Base-by-base conservation (phyloP, 2,113 vertebrate genomes). In the Oncorhynchus masou region DNA sequence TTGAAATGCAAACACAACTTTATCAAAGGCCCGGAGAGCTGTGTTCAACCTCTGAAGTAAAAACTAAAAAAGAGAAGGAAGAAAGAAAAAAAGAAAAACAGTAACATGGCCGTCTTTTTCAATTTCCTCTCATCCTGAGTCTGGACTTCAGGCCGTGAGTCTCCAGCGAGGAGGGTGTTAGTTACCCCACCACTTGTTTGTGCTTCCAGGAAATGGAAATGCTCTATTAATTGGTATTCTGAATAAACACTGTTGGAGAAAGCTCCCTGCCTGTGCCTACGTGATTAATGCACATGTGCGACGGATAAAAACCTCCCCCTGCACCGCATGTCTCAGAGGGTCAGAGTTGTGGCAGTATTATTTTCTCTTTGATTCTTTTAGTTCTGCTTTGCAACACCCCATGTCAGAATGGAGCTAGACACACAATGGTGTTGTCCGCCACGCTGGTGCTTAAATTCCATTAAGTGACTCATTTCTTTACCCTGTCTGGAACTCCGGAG, bases 401-500 rank as follows among this genome's bases (percentile, higher is more conserved):
- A 76, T 84, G 83, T 88, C 86, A 85, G 68, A 84, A 78, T 48
- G 75, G 76, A 76, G 74, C 83, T 79, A 75, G 81, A 83, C 77
- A 84, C 74, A 78, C 77, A 80, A 73, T 79, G 71, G 71, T 15
- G 64, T 19, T 65, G 70, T 8, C 59, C 16, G 7, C 20, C 19
- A 77, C 60, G 81, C 73, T 77, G 76, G 75, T 70, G 79, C 80
- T 87, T 88, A 77, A 85, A 86, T 83, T 85, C 81, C 79, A 85
- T 87, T 86, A 83, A 86, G 80, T 81, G 70, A 87, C 81, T 75
- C 75, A 19, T 75, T 85, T 83, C 82, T 85, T 84, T 78, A 79
- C 79, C 77, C 79, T 75, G 80, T 77, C 84, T 77, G 59, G 81
- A 70, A 73, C 82, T 86, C 79, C 83, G 77, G 80, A 84, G 83